Evolutionary conservation across 1,140 invertebrate species (phyloP).

Genomic region (Cotesia typhae): DNA sequence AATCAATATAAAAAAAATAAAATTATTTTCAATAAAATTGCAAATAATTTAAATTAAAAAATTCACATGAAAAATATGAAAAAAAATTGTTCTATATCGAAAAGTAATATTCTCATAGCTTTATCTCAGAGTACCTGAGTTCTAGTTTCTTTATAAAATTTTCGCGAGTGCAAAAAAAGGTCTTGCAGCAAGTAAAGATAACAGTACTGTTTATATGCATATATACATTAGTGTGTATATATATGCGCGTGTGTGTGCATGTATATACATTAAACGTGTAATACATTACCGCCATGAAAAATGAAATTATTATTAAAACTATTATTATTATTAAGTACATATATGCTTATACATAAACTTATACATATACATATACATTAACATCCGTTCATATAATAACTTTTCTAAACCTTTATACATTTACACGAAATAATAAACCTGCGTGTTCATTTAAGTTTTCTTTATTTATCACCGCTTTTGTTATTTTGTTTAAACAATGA

Average conservation of each 20-base stretch:
- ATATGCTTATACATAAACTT: background rate
- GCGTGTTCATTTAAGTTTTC: background rate
- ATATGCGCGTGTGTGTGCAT: conserved; percentile 22
- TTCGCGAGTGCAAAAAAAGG: background rate
- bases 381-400: conserved; percentile 16
- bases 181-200: conserved; percentile 5
- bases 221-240: conserved; percentile 25
- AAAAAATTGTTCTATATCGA: background rate
- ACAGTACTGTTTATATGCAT: conserved; percentile 28
- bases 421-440: background rate
- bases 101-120: no score
- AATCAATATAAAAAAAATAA: no score
- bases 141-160: background rate
- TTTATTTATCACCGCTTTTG: background rate
- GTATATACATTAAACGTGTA: conserved; percentile 19
- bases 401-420: conserved; percentile 8
- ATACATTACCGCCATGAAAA: background rate
- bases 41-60: background rate
- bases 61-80: background rate
- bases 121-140: background rate
- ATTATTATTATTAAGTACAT: background rate
- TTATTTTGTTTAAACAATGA: conserved; percentile 20
- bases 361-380: conserved; percentile 28
- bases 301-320: conserved; percentile 1
- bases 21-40: no score